phyloP scores from a whole-genome alignment of 2,797 vertebrate species.

The Spea hammondii region DNA sequence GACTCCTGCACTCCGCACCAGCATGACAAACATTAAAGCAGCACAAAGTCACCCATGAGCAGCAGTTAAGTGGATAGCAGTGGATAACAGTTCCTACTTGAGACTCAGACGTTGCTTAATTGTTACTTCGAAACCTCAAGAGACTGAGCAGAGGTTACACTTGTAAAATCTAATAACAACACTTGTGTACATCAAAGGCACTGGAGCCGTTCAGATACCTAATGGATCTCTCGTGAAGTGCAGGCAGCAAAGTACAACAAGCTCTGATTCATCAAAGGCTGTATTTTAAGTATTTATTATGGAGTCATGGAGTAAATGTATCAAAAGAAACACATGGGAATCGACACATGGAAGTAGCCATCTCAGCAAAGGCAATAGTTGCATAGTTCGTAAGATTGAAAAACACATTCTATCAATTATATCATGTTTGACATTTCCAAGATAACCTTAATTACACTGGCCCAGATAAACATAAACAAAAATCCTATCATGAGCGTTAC shows the following conservation, averaged over 20 bases:
- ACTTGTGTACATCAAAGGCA: slow-evolving; percentile 41
- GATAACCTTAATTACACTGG: no score
- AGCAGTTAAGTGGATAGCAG: slow-evolving; percentile 26
- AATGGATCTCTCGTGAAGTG: background rate
- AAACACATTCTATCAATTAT: no score
- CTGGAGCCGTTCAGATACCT: slow-evolving; percentile 6
- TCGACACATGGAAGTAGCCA: no score
- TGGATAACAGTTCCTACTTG: slow-evolving; percentile 27
- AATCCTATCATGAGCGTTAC: no score
- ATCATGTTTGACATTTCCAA: no score
- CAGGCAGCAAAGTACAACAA: background rate
- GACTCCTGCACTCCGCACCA: background rate
- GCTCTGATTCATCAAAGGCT: background rate
- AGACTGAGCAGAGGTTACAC: slow-evolving; percentile 33
- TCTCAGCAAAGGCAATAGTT: no score
- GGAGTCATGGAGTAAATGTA: no score
- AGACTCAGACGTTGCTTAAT: slow-evolving; percentile 38
- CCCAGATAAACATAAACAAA: no score
- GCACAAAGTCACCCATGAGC: slow-evolving; percentile 26
- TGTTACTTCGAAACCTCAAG: slow-evolving; percentile 37
- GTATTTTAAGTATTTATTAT: no score
- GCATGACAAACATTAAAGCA: slow-evolving; percentile 22
- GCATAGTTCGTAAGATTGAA: no score
- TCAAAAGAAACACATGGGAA: no score
- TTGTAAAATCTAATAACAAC: slow-evolving; percentile 43